Evolutionary conservation across 2,797 vertebrate species (phyloP), one percentile per base, ranked within the genome.

Genomic region (Eutrigla gurnardus): DNA sequence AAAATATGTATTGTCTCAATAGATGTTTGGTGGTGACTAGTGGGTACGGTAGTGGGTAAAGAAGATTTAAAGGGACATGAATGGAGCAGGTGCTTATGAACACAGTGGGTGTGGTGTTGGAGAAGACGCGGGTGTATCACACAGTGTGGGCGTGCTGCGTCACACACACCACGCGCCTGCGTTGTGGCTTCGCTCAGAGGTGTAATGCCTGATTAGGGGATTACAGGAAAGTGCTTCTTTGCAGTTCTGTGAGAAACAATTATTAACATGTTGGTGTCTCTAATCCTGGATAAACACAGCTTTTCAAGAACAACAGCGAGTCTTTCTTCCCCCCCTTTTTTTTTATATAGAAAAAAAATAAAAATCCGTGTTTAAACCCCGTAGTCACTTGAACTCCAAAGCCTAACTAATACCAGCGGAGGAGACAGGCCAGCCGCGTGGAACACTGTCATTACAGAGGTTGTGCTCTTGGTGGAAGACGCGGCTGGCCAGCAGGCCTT

Each of bases 161-260:
- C 93, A 93, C 83, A 84, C 46, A 84, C 82, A 79, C 82, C 78
- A 73, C 65, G 86, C 89, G 92, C 88, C 88, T 91, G 92, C 90
- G 92, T 94, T 89, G 91, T 91, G 92, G 94, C 93, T 93, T 94
- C 86, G 94, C 95, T 96, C 94, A 95, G 95, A 96, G 95, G 95
- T 95, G 95, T 95, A 96, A 96, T 96, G 94, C 94, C 94, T 96
- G 95, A 96, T 96, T 96, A 96, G 94, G 93, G 95, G 95, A 95
- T 96, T 96, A 95, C 94, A 95, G 94, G 92, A 94, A 95, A 95
- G 94, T 94, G 93, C 94, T 95, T 95, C 94, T 95, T 95, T 93
- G 92, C 95, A 95, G 94, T 96, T 96, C 95, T 95, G 93, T 93
- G 93, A 95, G 95, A 95, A 96, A 96, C 95, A 96, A 96, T 96